Evolutionary conservation across 2,888 invertebrate genomes (phyloP).

Genomic region (Scaptomyza tumidula): DNA sequence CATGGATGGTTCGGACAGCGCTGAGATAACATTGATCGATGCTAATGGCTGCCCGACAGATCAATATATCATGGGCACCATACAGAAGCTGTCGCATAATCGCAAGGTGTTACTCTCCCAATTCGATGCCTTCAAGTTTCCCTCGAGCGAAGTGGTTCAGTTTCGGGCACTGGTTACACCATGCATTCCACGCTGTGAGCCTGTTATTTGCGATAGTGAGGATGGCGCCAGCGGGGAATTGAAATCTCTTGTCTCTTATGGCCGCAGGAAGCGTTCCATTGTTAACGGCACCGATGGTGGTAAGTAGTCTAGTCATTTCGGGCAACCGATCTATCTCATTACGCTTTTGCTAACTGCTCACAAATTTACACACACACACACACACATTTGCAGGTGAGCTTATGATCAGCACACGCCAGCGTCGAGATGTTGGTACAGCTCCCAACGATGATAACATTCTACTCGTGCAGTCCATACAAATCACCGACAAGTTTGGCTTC

Average conservation of each 20-base stretch:
- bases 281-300: slow-evolving; percentile 84
- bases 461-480: slow-evolving; percentile 95
- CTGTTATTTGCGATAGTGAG: slow-evolving; percentile 94
- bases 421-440: slow-evolving; percentile 70
- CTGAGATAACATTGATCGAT: slow-evolving; percentile 96
- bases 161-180: slow-evolving; percentile 97
- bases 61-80: slow-evolving; percentile 97
- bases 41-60: slow-evolving; percentile 96
- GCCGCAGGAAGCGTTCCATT: slow-evolving; percentile 90
- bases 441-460: slow-evolving; percentile 91
- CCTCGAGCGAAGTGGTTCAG: slow-evolving; percentile 96
- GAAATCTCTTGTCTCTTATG: slow-evolving; percentile 93
- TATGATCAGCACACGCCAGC: slow-evolving; percentile 71
- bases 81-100: slow-evolving; percentile 92
- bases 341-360: slow-evolving; percentile 49
- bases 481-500: slow-evolving; percentile 96
- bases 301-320: slow-evolving; percentile 59
- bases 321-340: slow-evolving; percentile 17
- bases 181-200: slow-evolving; percentile 96
- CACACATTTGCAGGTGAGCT: slow-evolving; percentile 63
- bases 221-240: slow-evolving; percentile 92
- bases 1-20: slow-evolving; percentile 96
- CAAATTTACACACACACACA: slow-evolving; percentile 43
- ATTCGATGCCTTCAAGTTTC: slow-evolving; percentile 98
- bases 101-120: slow-evolving; percentile 94